Evolutionary conservation across 2,888 invertebrate genomes (phyloP).

Genomic region (Ectropis crepuscularia): DNA sequence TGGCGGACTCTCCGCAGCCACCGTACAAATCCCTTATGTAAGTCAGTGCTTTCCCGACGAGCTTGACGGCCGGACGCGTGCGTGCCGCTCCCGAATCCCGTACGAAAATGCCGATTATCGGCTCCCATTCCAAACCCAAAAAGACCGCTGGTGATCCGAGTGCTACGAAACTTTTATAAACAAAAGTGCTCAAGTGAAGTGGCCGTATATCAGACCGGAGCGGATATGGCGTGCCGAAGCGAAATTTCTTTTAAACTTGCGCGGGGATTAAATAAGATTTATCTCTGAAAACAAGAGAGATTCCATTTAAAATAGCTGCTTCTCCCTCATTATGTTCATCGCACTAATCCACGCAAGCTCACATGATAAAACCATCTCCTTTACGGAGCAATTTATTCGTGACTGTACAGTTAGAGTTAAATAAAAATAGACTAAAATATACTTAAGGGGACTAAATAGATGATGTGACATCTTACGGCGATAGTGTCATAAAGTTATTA

Average conservation of each 20-base stretch:
- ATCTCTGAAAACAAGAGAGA: constrained; percentile 63
- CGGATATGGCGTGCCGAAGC: constrained; percentile 59
- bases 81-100: constrained; percentile 44
- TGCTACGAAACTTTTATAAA: constrained; percentile 61
- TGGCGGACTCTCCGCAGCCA: constrained; percentile 66
- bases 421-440: constrained; percentile 78
- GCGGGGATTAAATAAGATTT: constrained; percentile 65
- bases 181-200: constrained; percentile 55
- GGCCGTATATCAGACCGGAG: constrained; percentile 51
- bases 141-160: constrained; percentile 50
- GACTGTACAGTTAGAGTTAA: constrained; percentile 56
- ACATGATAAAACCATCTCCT: constrained; percentile 51
- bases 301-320: constrained; percentile 63
- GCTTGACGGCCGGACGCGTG: constrained; percentile 57
- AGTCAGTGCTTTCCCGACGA: constrained; percentile 72
- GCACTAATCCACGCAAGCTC: constrained; percentile 60
- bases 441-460: constrained; percentile 64
- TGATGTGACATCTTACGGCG: constrained; percentile 65
- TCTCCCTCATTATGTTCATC: constrained; percentile 61
- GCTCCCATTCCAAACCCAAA: constrained; percentile 43
- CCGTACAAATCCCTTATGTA: constrained; percentile 80
- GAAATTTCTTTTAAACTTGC: constrained; percentile 65
- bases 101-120: constrained; percentile 64
- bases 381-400: constrained; percentile 60
- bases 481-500: constrained; percentile 74